Evolutionary conservation across 2,888 invertebrate genomes (phyloP), one percentile per base, ranked within the genome.

Genomic region (Macropis europaea): DNA sequence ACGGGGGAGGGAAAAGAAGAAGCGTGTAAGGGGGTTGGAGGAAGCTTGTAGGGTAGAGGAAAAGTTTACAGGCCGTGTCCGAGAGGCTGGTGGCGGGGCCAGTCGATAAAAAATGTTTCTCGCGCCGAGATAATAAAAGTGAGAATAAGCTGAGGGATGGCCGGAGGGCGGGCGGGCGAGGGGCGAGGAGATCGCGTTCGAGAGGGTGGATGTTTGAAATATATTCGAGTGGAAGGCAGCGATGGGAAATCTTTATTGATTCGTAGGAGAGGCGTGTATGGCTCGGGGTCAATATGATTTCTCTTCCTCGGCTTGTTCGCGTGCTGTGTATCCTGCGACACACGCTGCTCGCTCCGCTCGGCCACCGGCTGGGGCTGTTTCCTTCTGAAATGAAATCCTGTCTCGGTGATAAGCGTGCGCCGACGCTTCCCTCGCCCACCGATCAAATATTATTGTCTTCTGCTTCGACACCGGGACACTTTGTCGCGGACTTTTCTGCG

Each of bases 171-270:
- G 36, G 7, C 19, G 28, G 22, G 57, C 61, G 47, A 13, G 30
- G 60, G 66, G 57, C 54, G 53, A 67, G 63, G 34, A 43, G 57
- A n/a, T n/a, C n/a, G n/a, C n/a, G n/a, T n/a, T 47, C 52, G 57
- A 71, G 76, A 72, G 74, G 64, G 66, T 75, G 84, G 83, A 87
- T 86, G 84, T 86, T 86, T 86, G 84, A 86, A 88, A 88, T 88
- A 88, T 88, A 69, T 81, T 74, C 76, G 78, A 74, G 64, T 82
- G 59, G 69, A 81, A 67, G 62, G 83, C 82, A 78, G 84, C 85
- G 84, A 84, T 84, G 81, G 86, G 79, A 88, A 88, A 88, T 88
- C 88, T 88, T 86, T 87, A 89, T 89, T 87, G 89, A 89, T 89
- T 88, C 85, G 84, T 83, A 83, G 79, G 81, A 77, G 77, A 77